Evolutionary conservation across 2,888 invertebrate genomes (phyloP), one percentile per base, ranked within the genome.

Genomic region (Adelognathus sp.): DNA sequence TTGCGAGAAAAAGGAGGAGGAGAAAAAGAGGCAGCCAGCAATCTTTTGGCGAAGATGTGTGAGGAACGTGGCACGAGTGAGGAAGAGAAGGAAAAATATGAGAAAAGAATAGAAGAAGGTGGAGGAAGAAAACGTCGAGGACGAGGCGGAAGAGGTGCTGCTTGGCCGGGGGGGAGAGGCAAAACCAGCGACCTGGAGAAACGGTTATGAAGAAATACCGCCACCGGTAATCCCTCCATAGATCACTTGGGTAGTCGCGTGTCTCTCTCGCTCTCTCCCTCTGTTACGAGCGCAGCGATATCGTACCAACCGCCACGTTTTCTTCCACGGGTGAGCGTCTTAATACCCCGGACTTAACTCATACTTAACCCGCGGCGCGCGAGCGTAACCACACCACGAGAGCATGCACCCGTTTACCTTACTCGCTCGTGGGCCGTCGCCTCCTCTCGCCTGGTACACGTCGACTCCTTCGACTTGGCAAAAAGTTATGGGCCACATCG

Each of bases 181-280:
- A 61, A 70, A 79, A 63, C 67, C 33, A 64, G 79, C 82, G 81
- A 86, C 82, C 83, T 80, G 85, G 83, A 87, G 88, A 88, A 89
- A 89, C 89, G 89, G 88, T 91, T 91, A 91, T 91, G 91, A 91
- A 91, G 91, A 91, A 91, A 91, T 91, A 91, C 91, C 90, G 91
- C 88, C 88, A 82, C 82, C 85, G 88, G 90, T 91, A 91, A 91
- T 91, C 91, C 91, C 84, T 84, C 88, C 91, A 91, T 91, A 91
- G 90, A 91, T 91, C 91, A 91, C 89, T n/a, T 85, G 73, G 77
- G 70, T 79, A 67, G 77, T 66, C 75, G 71, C 33, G 44, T 74
- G 64, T 70, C 63, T 74, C 70, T 63, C 61, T 50, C 54, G 24
- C 33, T 39, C 75, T 50, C 69, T 73, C 80, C 75, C 58, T 72